Evolutionary conservation across 1,140 invertebrate species (phyloP), one percentile per base, ranked within the genome.

Genomic region (Oedothorax gibbosus): DNA sequence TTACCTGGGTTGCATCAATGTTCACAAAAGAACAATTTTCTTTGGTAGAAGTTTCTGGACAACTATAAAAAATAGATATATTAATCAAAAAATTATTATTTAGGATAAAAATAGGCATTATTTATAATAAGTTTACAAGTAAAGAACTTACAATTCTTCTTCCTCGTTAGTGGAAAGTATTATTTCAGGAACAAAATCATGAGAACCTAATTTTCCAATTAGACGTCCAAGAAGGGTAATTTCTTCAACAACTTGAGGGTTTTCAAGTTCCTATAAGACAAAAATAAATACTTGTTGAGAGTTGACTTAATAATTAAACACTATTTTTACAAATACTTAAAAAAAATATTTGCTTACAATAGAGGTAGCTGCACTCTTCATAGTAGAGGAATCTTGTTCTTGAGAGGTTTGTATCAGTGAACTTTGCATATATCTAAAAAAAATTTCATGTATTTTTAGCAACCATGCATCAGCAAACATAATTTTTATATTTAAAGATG

Each of bases 1-100:
- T 57, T 69, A 81, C 78, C 66, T 81, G 78, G 20, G 78, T 71
- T 65, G 78, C 78, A 81, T 81, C 53, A 7, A 81, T 81, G 14
- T 35, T 81, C 5, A 81, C 78, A 69, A 81, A 8, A 71, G 65
- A 69, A 18, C 54, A 69, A 53, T 15, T 71, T 12, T 71, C 54
- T 49, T 71, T 71, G 9, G 15, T 65, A 15, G 14, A 9, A 50
- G 35, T 7, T 21, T n/a, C 66, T 15, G 15, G 14, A 60, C 71
- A 20, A 8, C 78, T 81, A n/a, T 9, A 81, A 71, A 54, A 68
- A 56, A 68, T n/a, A 15, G 9, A 57, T 10, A 12, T 15, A 57
- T 50, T 35, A n/a, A 35, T 49, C 35, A n/a, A 64, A 78, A 64
- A 78, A 66, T 9, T 21, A 56, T 35, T 56, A 2, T 71, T 71